Evolutionary conservation across 2,113 vertebrate species (phyloP).

Genomic region (Mobula birostris): DNA sequence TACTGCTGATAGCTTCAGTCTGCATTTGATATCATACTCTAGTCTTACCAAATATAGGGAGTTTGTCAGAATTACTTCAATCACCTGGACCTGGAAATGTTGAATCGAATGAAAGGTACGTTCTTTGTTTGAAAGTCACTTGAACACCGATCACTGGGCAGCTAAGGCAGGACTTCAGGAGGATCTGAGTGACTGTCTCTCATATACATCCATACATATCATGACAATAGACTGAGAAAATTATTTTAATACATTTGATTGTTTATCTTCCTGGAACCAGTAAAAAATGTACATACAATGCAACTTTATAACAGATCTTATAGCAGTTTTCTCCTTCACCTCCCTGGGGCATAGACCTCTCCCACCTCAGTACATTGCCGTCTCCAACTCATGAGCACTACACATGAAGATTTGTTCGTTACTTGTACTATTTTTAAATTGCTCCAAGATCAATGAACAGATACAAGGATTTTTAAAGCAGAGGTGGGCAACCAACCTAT

Average conservation of each 20-base stretch:
- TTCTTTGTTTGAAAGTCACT: not conserved
- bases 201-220: not conserved
- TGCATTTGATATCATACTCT: not conserved
- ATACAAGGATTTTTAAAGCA: not conserved
- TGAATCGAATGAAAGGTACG: not conserved
- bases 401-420: not conserved
- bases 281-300: not conserved
- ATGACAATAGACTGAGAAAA: not conserved
- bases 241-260: not conserved
- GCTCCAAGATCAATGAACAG: not conserved
- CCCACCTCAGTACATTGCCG: not conserved
- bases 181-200: not conserved
- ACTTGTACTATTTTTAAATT: not conserved
- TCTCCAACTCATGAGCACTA: not conserved
- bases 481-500: not conserved
- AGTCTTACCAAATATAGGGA: not conserved
- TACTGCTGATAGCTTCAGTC: not conserved
- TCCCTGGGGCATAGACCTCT: not conserved
- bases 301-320: not conserved
- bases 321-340: not conserved
- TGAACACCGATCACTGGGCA: too few relatives aligned
- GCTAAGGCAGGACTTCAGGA: too few relatives aligned
- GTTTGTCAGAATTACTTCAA: not conserved
- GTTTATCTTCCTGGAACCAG: not conserved
- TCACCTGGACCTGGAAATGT: not conserved